Percentiles rank a stretch among this genome's conserved stretches.
Evolutionary conservation across 2,113 vertebrate genomes (phyloP).

Genomic region (Elachura formosa): DNA sequence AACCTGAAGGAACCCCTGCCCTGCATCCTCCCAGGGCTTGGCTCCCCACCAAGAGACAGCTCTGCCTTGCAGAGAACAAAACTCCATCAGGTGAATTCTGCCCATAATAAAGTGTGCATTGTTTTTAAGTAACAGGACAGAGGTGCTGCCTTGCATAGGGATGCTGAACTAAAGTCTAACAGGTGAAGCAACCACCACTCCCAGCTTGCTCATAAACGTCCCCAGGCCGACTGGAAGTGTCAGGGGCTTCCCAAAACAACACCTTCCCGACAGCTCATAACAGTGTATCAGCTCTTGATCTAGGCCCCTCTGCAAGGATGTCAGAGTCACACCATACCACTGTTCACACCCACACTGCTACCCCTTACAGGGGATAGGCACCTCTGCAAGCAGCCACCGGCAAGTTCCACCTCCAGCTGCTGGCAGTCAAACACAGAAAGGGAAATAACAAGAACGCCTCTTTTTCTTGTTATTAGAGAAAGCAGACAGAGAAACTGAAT

Average conservation of each 20-base stretch:
- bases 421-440: neutral
- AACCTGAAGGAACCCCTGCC: neutral
- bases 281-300: neutral
- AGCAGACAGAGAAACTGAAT: accelerated
- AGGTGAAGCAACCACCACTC: neutral
- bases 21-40: neutral
- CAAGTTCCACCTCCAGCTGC: neutral
- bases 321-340: neutral
- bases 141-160: neutral
- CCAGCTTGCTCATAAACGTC: neutral
- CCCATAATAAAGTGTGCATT: neutral
- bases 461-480: neutral
- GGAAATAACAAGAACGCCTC: neutral
- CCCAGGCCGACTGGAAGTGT: neutral
- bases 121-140: neutral
- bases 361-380: neutral
- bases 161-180: neutral
- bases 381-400: neutral
- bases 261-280: neutral
- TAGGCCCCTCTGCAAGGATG: neutral
- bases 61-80: neutral
- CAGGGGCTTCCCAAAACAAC: neutral
- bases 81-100: neutral
- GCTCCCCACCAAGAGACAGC: neutral
- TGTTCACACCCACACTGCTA: neutral